Evolutionary conservation across 2,888 invertebrate species (phyloP), one percentile per base, ranked within the genome.

Genomic region (Spisula subtruncata): DNA sequence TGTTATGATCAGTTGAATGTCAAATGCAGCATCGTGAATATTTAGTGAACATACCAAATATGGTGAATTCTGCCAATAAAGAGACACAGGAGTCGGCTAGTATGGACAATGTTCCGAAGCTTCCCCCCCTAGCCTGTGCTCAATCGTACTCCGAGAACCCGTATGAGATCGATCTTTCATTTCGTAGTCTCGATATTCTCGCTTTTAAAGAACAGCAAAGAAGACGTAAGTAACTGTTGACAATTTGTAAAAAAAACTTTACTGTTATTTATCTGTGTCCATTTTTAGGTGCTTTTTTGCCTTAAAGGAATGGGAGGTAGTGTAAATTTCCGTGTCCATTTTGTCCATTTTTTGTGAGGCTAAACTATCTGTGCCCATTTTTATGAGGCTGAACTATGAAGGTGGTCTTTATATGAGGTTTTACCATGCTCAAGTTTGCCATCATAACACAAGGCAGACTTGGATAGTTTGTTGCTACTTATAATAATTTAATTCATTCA

Each of bases 131-230:
- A 25, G 66, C 91, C 0, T 86, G 91, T 71, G 90, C 92, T 10
- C 85, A 89, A 35, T 54, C 51, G 6, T 92, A 91, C 84, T 90
- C 90, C 18, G 92, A 91, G 51, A 94, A 94, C 81, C 93, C 93
- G 29, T 94, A 91, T 87, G 94, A 94, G 85, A 92, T 94, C 83
- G 92, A 94, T 83, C 89, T 94, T 0, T 94, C 94, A 18, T 94
- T 94, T 81, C 88, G 94, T 87, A 92, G 88, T 90, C 82, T 91
- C 32, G 92, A 92, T 88, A 81, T 91, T 25, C n/a, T 92, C 8
- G 91, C 92, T 12, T 91, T 92, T 82, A 82, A 90, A 71, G 89
- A 90, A 20, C 89, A 87, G 35, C 83, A 87, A 41, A 54, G 89
- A 54, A 83, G 88, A 81, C 83, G 91, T 91, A 90, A 91, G 91